A percentile compares a stretch with the other conserved stretches of the same genome.
These are phyloP conservation scores for Zaprionus taronus DNA, from an alignment of 1,140 invertebrate species.

Conservation along the genomic window DNA sequence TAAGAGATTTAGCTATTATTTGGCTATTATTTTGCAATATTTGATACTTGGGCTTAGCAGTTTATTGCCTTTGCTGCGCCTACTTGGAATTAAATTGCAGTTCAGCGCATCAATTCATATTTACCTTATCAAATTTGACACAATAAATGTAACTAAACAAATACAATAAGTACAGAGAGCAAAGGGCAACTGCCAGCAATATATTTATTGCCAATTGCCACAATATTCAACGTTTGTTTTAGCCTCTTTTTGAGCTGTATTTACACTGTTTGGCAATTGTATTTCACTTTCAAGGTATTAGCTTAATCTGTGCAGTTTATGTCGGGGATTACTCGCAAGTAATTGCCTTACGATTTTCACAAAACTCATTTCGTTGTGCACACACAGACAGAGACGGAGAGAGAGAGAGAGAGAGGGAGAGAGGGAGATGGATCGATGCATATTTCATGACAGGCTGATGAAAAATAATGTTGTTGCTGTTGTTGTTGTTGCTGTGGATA, in stretches of 20 bases:
- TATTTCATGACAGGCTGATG: constrained; percentile 34
- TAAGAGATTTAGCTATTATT: too few relatives aligned
- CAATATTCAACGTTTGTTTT: constrained; percentile 5
- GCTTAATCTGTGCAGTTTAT: constrained; percentile 32
- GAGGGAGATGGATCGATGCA: constrained; percentile 21
- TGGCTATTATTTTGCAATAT: background rate
- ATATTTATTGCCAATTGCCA: constrained; percentile 24
- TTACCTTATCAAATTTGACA: background rate
- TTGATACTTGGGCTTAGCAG: background rate
- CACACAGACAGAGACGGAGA: background rate
- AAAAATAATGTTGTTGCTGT: constrained; percentile 21
- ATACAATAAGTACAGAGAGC: background rate
- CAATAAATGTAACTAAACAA: background rate
- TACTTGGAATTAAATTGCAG: too few relatives aligned
- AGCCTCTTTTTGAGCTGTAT: constrained; percentile 13
- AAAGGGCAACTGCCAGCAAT: constrained; percentile 20
- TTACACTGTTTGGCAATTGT: constrained; percentile 46
- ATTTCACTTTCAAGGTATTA: constrained; percentile 41
- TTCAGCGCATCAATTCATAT: background rate
- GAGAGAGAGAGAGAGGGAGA: background rate
- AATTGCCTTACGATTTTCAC: constrained; percentile 48
- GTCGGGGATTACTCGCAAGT: constrained; percentile 37
- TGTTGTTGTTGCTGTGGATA: constrained; percentile 15
- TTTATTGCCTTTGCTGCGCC: background rate
- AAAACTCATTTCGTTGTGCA: constrained; percentile 34